Percentiles rank a stretch among this genome's conserved stretches.
Conservation (phyloP, 2,797 vertebrate genomes). For the Limosa lapponica region DNA sequence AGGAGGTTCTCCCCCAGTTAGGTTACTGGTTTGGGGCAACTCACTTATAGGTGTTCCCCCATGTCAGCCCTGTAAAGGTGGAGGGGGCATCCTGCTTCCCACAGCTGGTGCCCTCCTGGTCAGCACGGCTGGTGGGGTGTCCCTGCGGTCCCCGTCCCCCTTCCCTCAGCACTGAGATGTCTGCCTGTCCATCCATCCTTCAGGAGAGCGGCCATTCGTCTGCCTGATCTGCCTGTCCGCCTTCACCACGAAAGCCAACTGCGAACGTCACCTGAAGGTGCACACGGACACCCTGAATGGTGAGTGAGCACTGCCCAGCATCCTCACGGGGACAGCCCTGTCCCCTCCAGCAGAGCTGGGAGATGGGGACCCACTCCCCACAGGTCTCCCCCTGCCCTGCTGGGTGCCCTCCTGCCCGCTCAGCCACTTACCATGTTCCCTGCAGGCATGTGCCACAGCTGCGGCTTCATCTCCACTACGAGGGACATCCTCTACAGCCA, state of each 20-base stretch:
- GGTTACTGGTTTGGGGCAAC: background rate
- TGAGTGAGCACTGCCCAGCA: background rate
- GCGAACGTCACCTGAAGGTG: constrained; percentile 96
- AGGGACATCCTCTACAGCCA: constrained; percentile 97
- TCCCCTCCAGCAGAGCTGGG: background rate
- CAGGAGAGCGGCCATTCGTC: constrained; percentile 95
- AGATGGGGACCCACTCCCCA: fast-evolving
- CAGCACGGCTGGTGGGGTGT: background rate
- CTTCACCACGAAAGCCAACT: constrained; percentile 99
- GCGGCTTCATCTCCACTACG: constrained; percentile 94
- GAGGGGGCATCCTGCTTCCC: background rate
- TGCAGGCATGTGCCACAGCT: constrained; percentile 91
- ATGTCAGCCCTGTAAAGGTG: background rate
- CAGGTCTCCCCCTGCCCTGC: background rate
- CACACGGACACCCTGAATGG: constrained; percentile 95
- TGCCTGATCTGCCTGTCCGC: constrained; percentile 97
- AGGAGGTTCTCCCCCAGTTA: background rate
- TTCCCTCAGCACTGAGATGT: background rate
- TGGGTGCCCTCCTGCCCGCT: background rate
- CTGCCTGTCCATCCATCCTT: background rate
- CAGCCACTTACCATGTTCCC: background rate
- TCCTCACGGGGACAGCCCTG: fast-evolving
- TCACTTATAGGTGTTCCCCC: background rate
- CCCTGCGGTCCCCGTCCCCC: fast-evolving
- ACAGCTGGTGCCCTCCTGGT: fast-evolving